Percentiles rank a stretch among this genome's conserved stretches.
These are phyloP conservation scores for Lasioglossum albipes DNA, from an alignment of 1,140 invertebrate genomes.

Conservation along the genomic window DNA sequence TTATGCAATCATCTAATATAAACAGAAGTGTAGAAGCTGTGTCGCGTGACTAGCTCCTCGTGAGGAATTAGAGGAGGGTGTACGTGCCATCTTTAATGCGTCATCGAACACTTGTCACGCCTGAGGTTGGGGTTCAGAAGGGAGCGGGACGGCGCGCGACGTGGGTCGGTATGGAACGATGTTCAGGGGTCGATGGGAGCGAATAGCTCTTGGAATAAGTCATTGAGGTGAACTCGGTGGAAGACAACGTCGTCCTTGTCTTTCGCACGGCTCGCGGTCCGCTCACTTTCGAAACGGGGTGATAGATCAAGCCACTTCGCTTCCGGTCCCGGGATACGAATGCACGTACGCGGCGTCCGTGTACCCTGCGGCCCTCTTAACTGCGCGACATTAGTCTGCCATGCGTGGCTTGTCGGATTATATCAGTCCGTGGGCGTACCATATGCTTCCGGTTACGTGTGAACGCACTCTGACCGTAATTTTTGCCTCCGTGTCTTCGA, in stretches of 20 bases:
- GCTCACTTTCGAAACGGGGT: slow-evolving; percentile 52
- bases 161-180: neutral
- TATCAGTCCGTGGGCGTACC: slow-evolving; percentile 34
- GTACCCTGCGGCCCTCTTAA: slow-evolving; percentile 36
- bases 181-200: slow-evolving; percentile 56
- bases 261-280: slow-evolving; percentile 28
- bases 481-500: slow-evolving; percentile 10
- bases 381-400: slow-evolving; percentile 61
- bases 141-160: neutral
- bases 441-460: slow-evolving; percentile 35
- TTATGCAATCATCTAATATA: no score
- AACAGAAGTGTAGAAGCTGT: no score
- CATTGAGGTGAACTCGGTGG: slow-evolving; percentile 60
- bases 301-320: slow-evolving; percentile 71
- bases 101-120: slow-evolving; percentile 36
- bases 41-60: neutral
- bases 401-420: slow-evolving; percentile 65
- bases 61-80: neutral
- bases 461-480: slow-evolving; percentile 30
- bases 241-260: slow-evolving; percentile 54
- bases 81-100: slow-evolving; percentile 43
- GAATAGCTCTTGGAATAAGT: slow-evolving; percentile 71
- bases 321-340: slow-evolving; percentile 63
- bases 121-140: slow-evolving; percentile 24
- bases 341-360: slow-evolving; percentile 46